phyloP scores from a whole-genome alignment of 2,888 invertebrate species.

The Orthonevra nobilis region DNA sequence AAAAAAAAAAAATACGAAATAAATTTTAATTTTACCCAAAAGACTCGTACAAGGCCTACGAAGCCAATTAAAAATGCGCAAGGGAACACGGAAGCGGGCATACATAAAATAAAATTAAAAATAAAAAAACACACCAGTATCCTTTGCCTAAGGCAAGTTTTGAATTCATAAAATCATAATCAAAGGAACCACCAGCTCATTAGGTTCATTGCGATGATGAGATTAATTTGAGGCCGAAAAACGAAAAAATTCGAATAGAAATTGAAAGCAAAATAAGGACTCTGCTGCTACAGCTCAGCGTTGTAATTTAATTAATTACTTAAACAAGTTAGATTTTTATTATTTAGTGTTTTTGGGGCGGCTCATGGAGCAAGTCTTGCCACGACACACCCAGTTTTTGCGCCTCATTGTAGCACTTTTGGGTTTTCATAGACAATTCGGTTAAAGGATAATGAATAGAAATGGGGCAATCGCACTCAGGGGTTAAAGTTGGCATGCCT shows the following conservation, averaged over 20 bases:
- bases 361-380: too few species aligned
- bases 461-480: slow-evolving; percentile 30
- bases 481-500: not conserved
- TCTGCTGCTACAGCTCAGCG: slow-evolving; percentile 7
- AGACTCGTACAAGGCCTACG: slow-evolving; percentile 17
- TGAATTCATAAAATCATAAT: slow-evolving; percentile 43
- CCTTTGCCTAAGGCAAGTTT: slow-evolving; percentile 20
- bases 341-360: too few species aligned
- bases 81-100: slow-evolving; percentile 12
- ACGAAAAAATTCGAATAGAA: not conserved
- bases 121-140: slow-evolving; percentile 10
- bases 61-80: slow-evolving; percentile 35
- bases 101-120: too few species aligned
- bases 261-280: slow-evolving; percentile 4
- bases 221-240: slow-evolving; percentile 2
- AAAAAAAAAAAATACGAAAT: not conserved
- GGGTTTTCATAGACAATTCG: too few species aligned
- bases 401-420: too few species aligned
- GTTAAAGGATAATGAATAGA: slow-evolving; percentile 30
- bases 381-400: too few species aligned
- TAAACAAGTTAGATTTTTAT: slow-evolving; percentile 51
- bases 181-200: slow-evolving; percentile 61
- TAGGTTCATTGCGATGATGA: slow-evolving; percentile 26
- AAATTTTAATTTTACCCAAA: slow-evolving; percentile 15
- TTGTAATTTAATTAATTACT: slow-evolving; percentile 64